Base-by-base conservation (phyloP, 2,888 invertebrate species). In the Nomada fabriciana region DNA sequence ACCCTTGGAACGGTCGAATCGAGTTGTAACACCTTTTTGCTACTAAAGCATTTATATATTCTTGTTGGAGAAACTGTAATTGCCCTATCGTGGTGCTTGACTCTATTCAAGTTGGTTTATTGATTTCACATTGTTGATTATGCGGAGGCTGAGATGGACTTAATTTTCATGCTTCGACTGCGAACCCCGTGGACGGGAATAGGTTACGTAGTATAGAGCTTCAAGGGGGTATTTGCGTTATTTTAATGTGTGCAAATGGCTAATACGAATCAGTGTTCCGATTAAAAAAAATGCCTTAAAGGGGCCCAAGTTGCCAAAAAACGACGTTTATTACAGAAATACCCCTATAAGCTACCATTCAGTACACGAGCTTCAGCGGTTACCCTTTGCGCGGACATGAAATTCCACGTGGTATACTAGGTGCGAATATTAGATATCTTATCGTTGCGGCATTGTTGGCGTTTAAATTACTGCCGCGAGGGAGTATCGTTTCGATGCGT, bases 71-170 rank as follows among this genome's bases (percentile, higher is more conserved):
- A 23, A 11, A 13, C 36, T 11, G 47, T 61, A 13, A 11, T 10
- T 18, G 2, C 7, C 18, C 18, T 72, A 65, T 86, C 74, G 78
- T 7, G 29, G 36, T 7, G 36, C 36, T 47, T 47, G 0, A 47
- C 15, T 71, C 55, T 29, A 53, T n/a, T 69, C 60, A 63, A 25
- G 80, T 59, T 75, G 74, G 75, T 73, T 68, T 86, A 88, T 88
- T 86, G 88, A 86, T 88, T 87, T 73, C 80, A 69, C 71, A 80
- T 83, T 85, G 88, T 88, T 85, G 88, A 88, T 88, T 88, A 88
- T 81, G 77, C 80, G 76, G 83, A 43, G 76, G 75, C 65, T 57
- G 79, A 79, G 79, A 79, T 69, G 82, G 80, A 72, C 88, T 88
- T 88, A 88, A 88, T 87, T 88, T 88, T 88, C 88, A 88, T 84